A percentile compares a stretch with the other conserved stretches of the same genome.
Conservation (phyloP, 2,113 vertebrate genomes). For the Chelonoidis abingdonii region DNA sequence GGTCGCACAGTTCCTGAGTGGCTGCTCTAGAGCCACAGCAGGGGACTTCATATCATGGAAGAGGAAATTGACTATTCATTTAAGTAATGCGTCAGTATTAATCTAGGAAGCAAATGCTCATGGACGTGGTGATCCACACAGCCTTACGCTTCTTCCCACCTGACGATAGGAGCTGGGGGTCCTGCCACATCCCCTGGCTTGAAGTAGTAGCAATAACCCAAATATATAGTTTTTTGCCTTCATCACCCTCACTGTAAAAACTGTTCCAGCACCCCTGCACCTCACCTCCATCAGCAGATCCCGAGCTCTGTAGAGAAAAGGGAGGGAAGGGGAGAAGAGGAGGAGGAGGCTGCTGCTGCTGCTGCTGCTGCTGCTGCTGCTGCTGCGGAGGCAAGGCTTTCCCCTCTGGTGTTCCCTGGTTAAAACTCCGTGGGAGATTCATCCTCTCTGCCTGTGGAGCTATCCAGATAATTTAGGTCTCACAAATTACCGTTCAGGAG, state of each 20-base stretch:
- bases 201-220: too few relatives aligned
- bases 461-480: neutral
- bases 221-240: too few relatives aligned
- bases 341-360: too few relatives aligned
- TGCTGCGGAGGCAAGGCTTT: neutral
- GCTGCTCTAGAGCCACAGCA: neutral
- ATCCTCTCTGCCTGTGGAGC: neutral
- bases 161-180: neutral
- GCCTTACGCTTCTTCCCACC: neutral
- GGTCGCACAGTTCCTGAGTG: accelerated
- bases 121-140: neutral
- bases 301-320: neutral
- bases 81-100: accelerated
- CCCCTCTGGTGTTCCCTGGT: neutral
- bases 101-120: neutral
- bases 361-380: too few relatives aligned
- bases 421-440: neutral
- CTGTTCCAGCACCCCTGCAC: neutral
- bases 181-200: too few relatives aligned
- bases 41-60: neutral
- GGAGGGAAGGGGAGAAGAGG: neutral
- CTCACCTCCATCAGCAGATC: neutral
- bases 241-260: too few relatives aligned
- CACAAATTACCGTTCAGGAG: neutral
- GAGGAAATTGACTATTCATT: neutral